phyloP scores from a whole-genome alignment of 2,113 vertebrate genomes.

The Proterorhinus semilunaris region DNA sequence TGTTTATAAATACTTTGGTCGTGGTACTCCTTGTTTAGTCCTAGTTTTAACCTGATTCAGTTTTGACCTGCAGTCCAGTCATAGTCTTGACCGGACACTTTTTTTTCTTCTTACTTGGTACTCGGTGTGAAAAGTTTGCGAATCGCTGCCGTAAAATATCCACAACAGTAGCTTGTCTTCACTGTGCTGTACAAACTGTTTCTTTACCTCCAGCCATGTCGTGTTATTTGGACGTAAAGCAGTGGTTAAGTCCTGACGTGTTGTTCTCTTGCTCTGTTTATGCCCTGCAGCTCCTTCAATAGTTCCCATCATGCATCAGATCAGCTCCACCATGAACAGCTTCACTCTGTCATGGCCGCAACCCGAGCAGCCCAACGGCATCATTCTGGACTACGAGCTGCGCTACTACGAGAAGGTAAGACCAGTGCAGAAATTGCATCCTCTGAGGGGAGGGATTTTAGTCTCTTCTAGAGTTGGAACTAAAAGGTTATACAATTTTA shows the following conservation, averaged over 20 bases:
- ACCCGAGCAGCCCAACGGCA: slow-evolving; percentile 97
- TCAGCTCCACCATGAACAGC: slow-evolving; percentile 97
- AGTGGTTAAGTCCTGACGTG: slow-evolving; percentile 2
- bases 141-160: neutral
- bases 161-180: neutral
- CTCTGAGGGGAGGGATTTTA: neutral
- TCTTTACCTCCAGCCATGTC: neutral
- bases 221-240: slow-evolving; percentile 16
- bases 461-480: neutral
- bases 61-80: too few species aligned
- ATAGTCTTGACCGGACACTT: too few species aligned
- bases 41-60: too few species aligned
- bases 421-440: neutral
- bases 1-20: too few species aligned
- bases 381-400: slow-evolving; percentile 98
- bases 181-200: neutral
- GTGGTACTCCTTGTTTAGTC: too few species aligned
- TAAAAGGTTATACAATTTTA: too few species aligned
- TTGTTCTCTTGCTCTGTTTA: slow-evolving; percentile 25
- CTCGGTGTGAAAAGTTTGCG: too few species aligned
- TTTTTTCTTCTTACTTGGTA: too few species aligned
- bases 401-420: slow-evolving; percentile 96
- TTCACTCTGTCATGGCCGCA: slow-evolving; percentile 98
- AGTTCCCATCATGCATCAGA: slow-evolving; percentile 98
- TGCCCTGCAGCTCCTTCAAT: slow-evolving; percentile 88